A percentile compares a stretch with the other conserved stretches of the same genome.
Evolutionary conservation across 2,797 vertebrate species (phyloP).

Genomic region (Bradypodion pumilum): DNA sequence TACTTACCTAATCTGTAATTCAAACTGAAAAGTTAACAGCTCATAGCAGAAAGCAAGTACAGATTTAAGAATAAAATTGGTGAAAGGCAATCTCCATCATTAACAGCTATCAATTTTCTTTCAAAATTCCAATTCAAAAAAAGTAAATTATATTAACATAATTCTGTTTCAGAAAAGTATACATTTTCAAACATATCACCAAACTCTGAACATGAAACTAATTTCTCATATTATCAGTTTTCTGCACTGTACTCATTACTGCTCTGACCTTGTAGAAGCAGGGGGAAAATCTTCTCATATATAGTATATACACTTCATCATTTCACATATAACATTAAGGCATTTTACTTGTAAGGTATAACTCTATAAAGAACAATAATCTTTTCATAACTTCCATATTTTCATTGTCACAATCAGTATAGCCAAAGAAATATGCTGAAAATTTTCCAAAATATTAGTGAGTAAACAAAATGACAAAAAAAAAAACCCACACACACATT

Average conservation of each 20-base stretch:
- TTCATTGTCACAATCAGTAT: not conserved
- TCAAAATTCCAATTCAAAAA: slow-evolving; percentile 69
- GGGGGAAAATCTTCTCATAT: slow-evolving; percentile 1
- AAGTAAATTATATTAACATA: slow-evolving; percentile 73
- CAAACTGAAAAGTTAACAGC: slow-evolving; percentile 76
- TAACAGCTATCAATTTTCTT: slow-evolving; percentile 63
- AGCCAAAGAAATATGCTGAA: not conserved
- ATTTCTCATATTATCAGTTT: slow-evolving; percentile 46
- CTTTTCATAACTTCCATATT: not conserved
- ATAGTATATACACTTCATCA: slow-evolving; percentile 9
- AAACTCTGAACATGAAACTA: slow-evolving; percentile 82
- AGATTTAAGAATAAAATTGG: slow-evolving; percentile 65
- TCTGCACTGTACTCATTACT: slow-evolving; percentile 42
- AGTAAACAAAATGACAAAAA: no score
- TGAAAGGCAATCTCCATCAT: slow-evolving; percentile 65
- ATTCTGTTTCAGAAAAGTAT: slow-evolving; percentile 85
- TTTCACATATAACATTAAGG: not conserved
- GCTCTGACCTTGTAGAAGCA: slow-evolving; percentile 17
- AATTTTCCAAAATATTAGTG: no score
- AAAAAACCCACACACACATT: not conserved
- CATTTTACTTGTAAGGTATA: not conserved
- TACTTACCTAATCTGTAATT: slow-evolving; percentile 83
- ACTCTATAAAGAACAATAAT: not conserved
- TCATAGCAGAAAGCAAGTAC: slow-evolving; percentile 71
- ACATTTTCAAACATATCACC: slow-evolving; percentile 81